Conservation (phyloP, 1,140 invertebrate genomes). For the Cataglyphis hispanica region DNA sequence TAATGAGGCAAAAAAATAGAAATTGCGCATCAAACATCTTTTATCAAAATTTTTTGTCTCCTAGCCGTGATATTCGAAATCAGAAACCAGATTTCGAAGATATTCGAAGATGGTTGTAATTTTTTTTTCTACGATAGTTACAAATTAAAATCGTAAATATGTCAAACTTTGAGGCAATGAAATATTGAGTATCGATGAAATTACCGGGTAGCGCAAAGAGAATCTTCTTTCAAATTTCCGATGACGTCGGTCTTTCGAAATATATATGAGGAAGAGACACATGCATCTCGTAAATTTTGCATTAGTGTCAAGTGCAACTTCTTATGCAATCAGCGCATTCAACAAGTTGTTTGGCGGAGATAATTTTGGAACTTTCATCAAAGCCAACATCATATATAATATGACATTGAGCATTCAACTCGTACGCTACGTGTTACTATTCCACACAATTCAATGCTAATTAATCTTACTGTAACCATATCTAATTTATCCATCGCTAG, state of each 20-base stretch:
- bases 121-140: neutral
- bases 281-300: neutral
- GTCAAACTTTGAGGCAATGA: slow-evolving; percentile 11
- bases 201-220: neutral
- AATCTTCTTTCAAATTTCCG: neutral
- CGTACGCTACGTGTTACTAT: neutral
- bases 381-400: slow-evolving; percentile 25
- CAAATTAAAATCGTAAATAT: neutral
- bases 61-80: neutral
- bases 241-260: slow-evolving; percentile 11
- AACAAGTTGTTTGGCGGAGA: slow-evolving; percentile 41
- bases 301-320: slow-evolving; percentile 18
- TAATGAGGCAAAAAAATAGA: slow-evolving; percentile 12
- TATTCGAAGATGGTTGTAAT: neutral
- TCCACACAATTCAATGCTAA: neutral
- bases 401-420: slow-evolving; percentile 16
- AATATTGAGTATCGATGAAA: neutral
- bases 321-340: slow-evolving; percentile 33
- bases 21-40: neutral
- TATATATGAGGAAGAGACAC: neutral
- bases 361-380: slow-evolving; percentile 48
- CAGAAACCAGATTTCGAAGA: neutral
- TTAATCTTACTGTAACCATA: neutral
- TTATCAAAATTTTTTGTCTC: neutral
- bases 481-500: neutral